A percentile compares a stretch with the other conserved stretches of the same genome.
phyloP scores from a whole-genome alignment of 2,113 vertebrate genomes.

The Emydura subglobosa region DNA sequence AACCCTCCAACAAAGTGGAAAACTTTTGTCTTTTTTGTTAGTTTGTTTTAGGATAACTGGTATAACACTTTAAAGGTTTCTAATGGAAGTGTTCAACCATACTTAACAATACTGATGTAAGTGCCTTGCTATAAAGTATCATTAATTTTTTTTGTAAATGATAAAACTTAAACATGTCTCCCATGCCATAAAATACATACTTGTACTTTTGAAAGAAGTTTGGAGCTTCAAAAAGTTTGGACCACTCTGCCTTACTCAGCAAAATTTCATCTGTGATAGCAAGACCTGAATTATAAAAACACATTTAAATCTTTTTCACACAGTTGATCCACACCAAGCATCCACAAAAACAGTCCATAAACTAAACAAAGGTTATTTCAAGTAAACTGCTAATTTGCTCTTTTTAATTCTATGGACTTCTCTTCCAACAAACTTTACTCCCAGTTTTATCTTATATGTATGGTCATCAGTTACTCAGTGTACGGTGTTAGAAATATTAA shows the following conservation, averaged over 20 bases:
- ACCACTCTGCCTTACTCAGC: slow-evolving; percentile 93
- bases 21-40: neutral
- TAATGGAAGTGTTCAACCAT: neutral
- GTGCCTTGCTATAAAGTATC: slow-evolving; percentile 29
- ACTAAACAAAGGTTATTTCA: neutral
- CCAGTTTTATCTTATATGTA: neutral
- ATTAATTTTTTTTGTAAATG: slow-evolving; percentile 36
- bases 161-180: slow-evolving; percentile 74
- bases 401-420: neutral
- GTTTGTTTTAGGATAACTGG: neutral
- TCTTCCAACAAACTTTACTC: neutral
- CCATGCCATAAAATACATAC: slow-evolving; percentile 94
- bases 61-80: neutral
- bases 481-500: neutral
- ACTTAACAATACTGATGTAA: neutral
- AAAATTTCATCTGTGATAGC: slow-evolving; percentile 93
- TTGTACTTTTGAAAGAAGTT: slow-evolving; percentile 97
- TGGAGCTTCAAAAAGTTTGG: slow-evolving; percentile 94
- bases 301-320: slow-evolving; percentile 72
- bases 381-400: neutral
- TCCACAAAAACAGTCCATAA: slow-evolving; percentile 2
- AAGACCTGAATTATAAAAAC: slow-evolving; percentile 87
- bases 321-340: neutral
- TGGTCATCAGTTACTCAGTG: neutral
- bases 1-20: neutral